Base-by-base conservation (phyloP, 1,140 invertebrate species). In the Homarus americanus region DNA sequence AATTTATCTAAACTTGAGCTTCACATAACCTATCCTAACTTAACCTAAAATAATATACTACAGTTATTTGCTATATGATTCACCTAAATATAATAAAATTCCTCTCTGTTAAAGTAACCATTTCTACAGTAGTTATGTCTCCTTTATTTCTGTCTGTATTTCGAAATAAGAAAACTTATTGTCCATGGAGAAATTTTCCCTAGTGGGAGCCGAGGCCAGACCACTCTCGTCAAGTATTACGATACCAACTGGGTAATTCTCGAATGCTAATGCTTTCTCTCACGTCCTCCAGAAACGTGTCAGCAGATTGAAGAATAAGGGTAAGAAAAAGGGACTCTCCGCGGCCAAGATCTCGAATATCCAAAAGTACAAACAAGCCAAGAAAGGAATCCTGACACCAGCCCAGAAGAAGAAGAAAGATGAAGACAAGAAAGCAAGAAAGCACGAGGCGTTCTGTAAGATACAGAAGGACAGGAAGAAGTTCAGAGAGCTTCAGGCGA, bases 321-420 rank as follows among this genome's bases (percentile, higher is more conserved):
- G 73, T 53, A 87, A 87, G 75, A 87, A 87, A 73, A 87, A 87
- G 53, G 85, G 85, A 17, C 73, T 87, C 0, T 58, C 75, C 0
- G 36, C 34, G 32, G 44, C 75, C 85, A 87, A 87, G 32, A 66
- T 53, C 24, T 38, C 44, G 24, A 87, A 87, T 53, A 87, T 87
- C 28, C 85, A 41, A 28, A 87, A 44, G 10, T 40, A 38, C 32
- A 53, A 87, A 73, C 75, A 87, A 73, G 15, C 36, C 4, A 53
- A 34, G 40, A 75, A 40, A 69, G 36, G 24, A n/a, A 58, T 75
- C 15, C 73, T 28, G 36, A 73, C 32, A 12, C 73, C 24, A 24
- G 36, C 41, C 4, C 49, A 76, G 44, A 53, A 34, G 73, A 79
- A 78, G 75, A 87, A 66, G 53, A 44, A 76, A 63, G 34, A 69